phyloP scores from a whole-genome alignment of 2,113 vertebrate species.

The Caretta caretta region DNA sequence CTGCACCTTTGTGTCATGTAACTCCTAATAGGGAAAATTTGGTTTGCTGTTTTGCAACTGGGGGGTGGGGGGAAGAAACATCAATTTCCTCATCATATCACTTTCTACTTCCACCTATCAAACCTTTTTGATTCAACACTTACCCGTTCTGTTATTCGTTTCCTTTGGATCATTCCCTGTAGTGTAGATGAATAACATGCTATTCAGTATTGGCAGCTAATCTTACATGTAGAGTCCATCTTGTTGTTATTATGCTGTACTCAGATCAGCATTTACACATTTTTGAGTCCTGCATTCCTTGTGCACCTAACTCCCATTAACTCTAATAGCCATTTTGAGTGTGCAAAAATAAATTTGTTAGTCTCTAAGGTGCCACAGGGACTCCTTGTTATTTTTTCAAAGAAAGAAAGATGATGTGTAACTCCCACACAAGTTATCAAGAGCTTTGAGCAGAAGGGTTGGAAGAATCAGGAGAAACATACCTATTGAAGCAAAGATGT shows the following conservation, averaged over 20 bases:
- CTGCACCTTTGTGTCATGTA: neutral
- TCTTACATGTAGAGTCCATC: neutral
- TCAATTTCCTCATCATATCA: neutral
- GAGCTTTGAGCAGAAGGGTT: neutral
- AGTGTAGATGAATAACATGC: conserved; percentile 39
- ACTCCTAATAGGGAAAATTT: neutral
- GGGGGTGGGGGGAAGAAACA: neutral
- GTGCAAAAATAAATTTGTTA: neutral
- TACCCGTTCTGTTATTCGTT: neutral
- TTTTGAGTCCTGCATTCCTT: conserved; percentile 21
- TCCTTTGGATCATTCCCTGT: conserved; percentile 46
- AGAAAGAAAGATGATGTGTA: conserved; percentile 35
- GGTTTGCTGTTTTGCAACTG: neutral
- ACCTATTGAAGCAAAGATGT: neutral
- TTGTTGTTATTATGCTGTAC: conserved; percentile 51
- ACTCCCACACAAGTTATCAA: conserved; percentile 41
- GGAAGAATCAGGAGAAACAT: neutral
- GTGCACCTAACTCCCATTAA: neutral
- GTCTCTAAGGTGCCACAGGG: too few species aligned
- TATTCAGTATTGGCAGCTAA: conserved; percentile 63
- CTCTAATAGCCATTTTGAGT: conserved; percentile 38
- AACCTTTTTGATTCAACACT: conserved; percentile 39
- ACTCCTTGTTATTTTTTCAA: neutral
- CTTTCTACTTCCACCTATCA: neutral
- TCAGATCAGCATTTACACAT: neutral